Base-by-base conservation (phyloP, 2,888 invertebrate species). In the Lepidocyrtoides sp. region DNA sequence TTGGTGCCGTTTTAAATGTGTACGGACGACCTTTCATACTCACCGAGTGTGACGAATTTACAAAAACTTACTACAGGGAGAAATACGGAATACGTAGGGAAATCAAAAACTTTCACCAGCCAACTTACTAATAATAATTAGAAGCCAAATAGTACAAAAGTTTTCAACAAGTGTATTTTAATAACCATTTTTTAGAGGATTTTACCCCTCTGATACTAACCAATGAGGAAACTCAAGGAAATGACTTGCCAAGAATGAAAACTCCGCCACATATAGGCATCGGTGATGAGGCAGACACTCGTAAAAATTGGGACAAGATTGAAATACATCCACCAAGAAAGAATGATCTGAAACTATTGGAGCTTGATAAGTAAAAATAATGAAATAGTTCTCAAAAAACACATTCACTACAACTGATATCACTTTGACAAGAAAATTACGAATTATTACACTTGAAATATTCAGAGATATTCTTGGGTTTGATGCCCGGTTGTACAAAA, bases 1-100 rank as follows among this genome's bases (percentile, higher is more conserved):
- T 99, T 92, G 98, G 98, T 0, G 96, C 97, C 0, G 96, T 97
- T 0, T 95, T 99, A 0, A 97, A 98, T 95, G 97, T 98, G 3
- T 98, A 96, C 94, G 98, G 98, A 0, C 96, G 98, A 20, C 97
- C 97, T 93, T 96, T 98, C 26, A 96, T 98, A 0, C 95, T 99
- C 0, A 97, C 97, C 0, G 97, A 98, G 95, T 98, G 98, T 94
- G 99, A 99, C 95, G 96, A 96, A 0, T 98, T 97, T 94, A 99
- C 99, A 0, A 97, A 97, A 95, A 97, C 97, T 85, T 98, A 97
- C 95, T 99, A 98, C 95, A 96, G 96, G 2, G 96, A 96, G 85
- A 97, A 97, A 92, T 97, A 96, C 95, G 96, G 97, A 60, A 95
- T 97, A 92, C 96, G 96, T 96, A 95, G 94, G 69, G 96, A 96